Conservation (phyloP, 2,113 vertebrate genomes). For the Saimiri boliviensis region DNA sequence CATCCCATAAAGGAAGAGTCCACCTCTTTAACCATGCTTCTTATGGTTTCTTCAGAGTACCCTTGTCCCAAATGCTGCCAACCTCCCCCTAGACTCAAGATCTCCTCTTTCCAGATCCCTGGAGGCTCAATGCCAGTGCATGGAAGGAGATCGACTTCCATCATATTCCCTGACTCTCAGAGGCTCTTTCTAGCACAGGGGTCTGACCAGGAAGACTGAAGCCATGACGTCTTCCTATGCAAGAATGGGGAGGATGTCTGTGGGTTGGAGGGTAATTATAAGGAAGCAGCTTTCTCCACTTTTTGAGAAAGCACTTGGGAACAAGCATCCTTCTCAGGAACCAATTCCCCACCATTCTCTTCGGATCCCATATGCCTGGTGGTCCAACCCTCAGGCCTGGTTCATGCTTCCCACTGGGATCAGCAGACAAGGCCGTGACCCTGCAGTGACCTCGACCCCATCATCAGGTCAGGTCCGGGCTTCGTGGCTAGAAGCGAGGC, state of each 20-base stretch:
- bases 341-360: not conserved
- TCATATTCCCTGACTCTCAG: not conserved
- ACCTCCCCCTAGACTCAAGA: not conserved
- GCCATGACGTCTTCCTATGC: not conserved
- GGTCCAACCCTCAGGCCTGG: not conserved
- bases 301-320: constrained; percentile 47
- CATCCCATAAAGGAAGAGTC: not conserved
- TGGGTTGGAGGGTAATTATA: not conserved
- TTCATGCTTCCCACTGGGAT: not conserved
- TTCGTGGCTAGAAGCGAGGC: accelerated
- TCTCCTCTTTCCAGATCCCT: not conserved
- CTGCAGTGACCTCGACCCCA: constrained; percentile 35
- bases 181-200: not conserved
- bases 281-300: not conserved
- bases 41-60: not conserved
- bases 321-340: not conserved
- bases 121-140: not conserved
- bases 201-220: not conserved
- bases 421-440: not conserved
- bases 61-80: not conserved
- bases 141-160: not conserved
- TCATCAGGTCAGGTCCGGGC: not conserved
- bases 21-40: not conserved
- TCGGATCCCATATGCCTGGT: not conserved
- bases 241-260: not conserved